Conservation (phyloP, 2,797 vertebrate species). For the Chaetodon trifasciatus region DNA sequence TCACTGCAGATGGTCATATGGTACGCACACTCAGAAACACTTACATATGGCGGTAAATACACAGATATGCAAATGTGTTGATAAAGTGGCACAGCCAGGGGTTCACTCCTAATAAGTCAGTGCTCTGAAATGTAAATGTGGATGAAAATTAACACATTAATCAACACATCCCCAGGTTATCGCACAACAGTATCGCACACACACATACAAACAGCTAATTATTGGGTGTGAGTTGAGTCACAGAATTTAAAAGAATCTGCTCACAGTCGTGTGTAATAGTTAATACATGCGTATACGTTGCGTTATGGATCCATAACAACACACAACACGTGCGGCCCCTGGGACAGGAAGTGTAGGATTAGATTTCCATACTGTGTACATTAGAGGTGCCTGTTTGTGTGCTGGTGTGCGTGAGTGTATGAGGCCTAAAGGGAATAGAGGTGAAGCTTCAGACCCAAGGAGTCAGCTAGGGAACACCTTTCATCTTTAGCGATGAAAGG, state of each 20-base stretch:
- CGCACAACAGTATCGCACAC: not conserved
- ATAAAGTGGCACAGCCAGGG: constrained; percentile 1
- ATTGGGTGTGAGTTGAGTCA: constrained; percentile 11
- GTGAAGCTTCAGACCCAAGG: constrained; percentile 25
- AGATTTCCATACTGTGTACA: constrained; percentile 26
- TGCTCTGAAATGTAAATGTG: constrained; percentile 53
- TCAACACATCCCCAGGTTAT: constrained; percentile 24
- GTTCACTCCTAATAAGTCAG: constrained; percentile 18
- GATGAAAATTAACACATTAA: constrained; percentile 26
- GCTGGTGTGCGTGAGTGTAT: not conserved
- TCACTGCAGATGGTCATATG: not conserved
- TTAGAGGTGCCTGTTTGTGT: constrained; percentile 11
- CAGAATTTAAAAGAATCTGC: not conserved
- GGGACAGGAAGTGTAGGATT: constrained; percentile 21
- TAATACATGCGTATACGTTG: not conserved
- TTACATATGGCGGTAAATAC: not conserved
- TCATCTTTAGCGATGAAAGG: constrained; percentile 2
- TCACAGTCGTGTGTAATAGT: not conserved
- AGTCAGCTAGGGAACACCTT: not conserved
- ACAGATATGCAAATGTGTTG: constrained; percentile 20
- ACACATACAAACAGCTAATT: constrained; percentile 21
- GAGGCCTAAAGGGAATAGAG: not conserved
- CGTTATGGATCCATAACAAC: constrained; percentile 5
- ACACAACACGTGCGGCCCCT: constrained; percentile 5
- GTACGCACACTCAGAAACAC: constrained; percentile 26